These are phyloP conservation scores for Phalacrocorax pelagicus DNA, from an alignment of 2,113 vertebrate genomes.

Conservation along the genomic window DNA sequence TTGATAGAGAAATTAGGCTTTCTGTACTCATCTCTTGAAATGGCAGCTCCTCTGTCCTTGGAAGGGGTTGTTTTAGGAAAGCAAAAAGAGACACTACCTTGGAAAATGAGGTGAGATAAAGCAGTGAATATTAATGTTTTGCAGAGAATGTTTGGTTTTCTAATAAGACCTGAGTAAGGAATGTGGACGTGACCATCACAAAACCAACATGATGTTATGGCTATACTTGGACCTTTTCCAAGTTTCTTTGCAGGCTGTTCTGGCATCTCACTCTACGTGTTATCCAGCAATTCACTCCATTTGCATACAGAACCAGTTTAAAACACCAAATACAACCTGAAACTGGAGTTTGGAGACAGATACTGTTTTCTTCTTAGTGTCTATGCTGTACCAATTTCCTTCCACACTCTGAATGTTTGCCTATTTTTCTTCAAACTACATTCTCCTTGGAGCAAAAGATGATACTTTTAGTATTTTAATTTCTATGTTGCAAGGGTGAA, in stretches of 20 bases:
- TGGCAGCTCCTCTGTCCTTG: neutral
- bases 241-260: neutral
- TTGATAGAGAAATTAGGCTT: neutral
- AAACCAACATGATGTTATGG: neutral
- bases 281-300: neutral
- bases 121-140: neutral
- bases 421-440: neutral
- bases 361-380: neutral
- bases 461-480: neutral
- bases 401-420: neutral
- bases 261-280: neutral
- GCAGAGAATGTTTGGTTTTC: neutral
- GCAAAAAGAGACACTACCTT: neutral
- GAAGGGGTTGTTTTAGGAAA: neutral
- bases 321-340: neutral
- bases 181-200: neutral
- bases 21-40: neutral
- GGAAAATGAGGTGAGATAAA: neutral
- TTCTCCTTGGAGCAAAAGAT: neutral
- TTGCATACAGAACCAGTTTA: neutral
- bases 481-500: neutral
- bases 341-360: neutral
- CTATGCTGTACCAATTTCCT: neutral
- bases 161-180: neutral
- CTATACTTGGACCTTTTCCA: neutral